Evolutionary conservation across 2,113 vertebrate species (phyloP), one percentile per base, ranked within the genome.

Genomic region (Brachyhypopomus gauderio): DNA sequence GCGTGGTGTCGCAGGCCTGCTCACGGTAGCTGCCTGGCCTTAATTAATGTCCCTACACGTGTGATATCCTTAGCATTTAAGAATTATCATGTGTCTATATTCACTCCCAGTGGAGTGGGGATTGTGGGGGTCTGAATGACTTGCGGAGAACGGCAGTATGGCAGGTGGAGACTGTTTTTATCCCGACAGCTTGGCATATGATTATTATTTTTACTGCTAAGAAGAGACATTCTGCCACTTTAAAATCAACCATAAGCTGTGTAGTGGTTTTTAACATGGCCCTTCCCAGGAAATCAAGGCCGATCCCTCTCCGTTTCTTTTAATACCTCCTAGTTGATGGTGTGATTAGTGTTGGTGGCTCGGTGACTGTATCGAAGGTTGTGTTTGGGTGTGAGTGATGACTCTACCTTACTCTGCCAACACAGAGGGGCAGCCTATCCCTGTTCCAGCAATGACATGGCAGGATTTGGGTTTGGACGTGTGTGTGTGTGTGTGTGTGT

Each of bases 31-130:
- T 70, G 27, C 73, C 59, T 63, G 58, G 41, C 12, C 59, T 73
- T 80, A 80, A 80, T 73, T 52, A 73, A 80, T 64, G 58, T 41
- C 73, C 55, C 70, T 64, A 41, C 25, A 64, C 22, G 58, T 72
- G 23, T 62, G 19, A 73, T 25, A 73, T 72, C 36, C 30, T 72
- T 80, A 72, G 34, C n/a, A 72, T 38, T 59, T 60, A 36, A 60
- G 55, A 41, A 58, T 71, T 72, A 16, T n/a, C 9, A 19, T 41
- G 41, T 23, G 55, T 16, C 55, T 38, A 55, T 38, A 48, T 58
- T 79, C 66, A 25, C 52, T n/a, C 11, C 6, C 34, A 67, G 19
- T 38, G 36, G n/a, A n/a, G n/a, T n/a, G n/a, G n/a, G 20, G 3
- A 7, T 11, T 41, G 8, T 71, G 5, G n/a, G 36, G 14, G 30